phyloP scores from a whole-genome alignment of 2,113 vertebrate genomes.

The Conger conger region DNA sequence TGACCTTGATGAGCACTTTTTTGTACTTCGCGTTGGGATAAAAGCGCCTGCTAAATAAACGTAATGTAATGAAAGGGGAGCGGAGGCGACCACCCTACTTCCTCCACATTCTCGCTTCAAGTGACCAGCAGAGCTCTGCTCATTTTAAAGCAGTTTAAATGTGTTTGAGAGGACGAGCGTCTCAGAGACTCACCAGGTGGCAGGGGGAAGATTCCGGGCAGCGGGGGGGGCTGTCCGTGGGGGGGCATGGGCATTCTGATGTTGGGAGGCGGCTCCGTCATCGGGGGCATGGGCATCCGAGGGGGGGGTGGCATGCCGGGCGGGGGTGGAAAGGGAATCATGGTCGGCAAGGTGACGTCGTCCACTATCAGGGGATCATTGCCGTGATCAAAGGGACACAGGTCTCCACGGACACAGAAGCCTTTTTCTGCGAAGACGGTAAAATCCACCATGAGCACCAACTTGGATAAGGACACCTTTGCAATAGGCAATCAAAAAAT shows the following conservation, averaged over 20 bases:
- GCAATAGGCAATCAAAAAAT: background rate
- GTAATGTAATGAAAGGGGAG: too few species aligned
- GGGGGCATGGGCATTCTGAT: conserved; percentile 75
- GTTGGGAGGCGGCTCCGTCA: conserved; percentile 68
- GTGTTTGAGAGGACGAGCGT: background rate
- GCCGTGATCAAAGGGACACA: conserved; percentile 95
- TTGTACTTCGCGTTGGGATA: too few species aligned
- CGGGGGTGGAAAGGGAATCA: conserved; percentile 95
- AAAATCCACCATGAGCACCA: background rate
- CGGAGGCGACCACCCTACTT: too few species aligned
- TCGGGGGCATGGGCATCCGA: conserved; percentile 78
- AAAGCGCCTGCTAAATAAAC: too few species aligned
- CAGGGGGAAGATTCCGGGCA: conserved; percentile 87
- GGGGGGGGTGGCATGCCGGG: conserved; percentile 77
- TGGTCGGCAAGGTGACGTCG: conserved; percentile 91
- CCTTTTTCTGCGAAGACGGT: conserved; percentile 80
- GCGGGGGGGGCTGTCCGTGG: conserved; percentile 76
- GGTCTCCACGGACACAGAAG: conserved; percentile 94
- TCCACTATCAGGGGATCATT: conserved; percentile 95
- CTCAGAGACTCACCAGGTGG: conserved; percentile 69
- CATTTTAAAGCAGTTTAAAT: background rate
- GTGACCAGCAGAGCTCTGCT: too few species aligned
- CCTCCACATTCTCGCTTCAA: too few species aligned
- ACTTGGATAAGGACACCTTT: background rate
- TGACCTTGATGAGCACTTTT: too few species aligned